phyloP scores from a whole-genome alignment of 37 sponge, comb jelly and placozoan genomes.

The Crambe crambe region DNA sequence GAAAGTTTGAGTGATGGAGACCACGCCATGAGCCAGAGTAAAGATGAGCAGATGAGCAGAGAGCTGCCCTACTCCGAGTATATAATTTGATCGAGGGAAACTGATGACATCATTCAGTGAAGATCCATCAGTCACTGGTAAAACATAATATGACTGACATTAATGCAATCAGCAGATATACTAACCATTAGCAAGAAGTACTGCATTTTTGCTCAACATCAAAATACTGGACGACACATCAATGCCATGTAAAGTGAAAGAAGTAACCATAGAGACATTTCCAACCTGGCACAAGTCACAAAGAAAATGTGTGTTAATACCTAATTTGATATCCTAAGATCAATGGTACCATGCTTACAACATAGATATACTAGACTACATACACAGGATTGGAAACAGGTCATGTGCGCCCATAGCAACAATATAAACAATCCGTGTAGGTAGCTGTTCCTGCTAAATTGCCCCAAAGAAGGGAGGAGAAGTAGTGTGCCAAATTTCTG shows the following conservation, averaged over 20 bases:
- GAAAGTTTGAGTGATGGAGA: constrained; percentile 20
- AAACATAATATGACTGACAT: not conserved
- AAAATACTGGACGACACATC: not conserved
- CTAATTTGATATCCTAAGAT: too few species aligned
- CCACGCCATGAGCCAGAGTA: constrained; percentile 56
- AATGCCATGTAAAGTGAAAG: constrained; percentile 8
- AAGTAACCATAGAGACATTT: not conserved
- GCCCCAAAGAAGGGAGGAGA: too few species aligned
- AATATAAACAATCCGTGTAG: too few species aligned
- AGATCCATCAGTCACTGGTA: not conserved
- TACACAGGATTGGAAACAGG: too few species aligned
- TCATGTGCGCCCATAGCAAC: too few species aligned
- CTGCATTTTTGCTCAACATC: constrained; percentile 23
- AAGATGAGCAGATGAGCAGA: constrained; percentile 34
- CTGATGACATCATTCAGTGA: not conserved
- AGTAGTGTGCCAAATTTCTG: too few species aligned
- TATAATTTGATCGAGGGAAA: constrained; percentile 30
- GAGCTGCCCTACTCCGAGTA: constrained; percentile 40
- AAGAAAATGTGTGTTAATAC: too few species aligned
- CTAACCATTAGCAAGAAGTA: constrained; percentile 34
- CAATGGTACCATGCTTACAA: too few species aligned
- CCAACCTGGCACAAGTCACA: constrained; percentile 4
- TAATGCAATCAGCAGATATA: not conserved
- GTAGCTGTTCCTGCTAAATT: too few species aligned
- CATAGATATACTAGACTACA: too few species aligned